Evolutionary conservation across 2,888 invertebrate species (phyloP).

Genomic region (Lasius platythorax): DNA sequence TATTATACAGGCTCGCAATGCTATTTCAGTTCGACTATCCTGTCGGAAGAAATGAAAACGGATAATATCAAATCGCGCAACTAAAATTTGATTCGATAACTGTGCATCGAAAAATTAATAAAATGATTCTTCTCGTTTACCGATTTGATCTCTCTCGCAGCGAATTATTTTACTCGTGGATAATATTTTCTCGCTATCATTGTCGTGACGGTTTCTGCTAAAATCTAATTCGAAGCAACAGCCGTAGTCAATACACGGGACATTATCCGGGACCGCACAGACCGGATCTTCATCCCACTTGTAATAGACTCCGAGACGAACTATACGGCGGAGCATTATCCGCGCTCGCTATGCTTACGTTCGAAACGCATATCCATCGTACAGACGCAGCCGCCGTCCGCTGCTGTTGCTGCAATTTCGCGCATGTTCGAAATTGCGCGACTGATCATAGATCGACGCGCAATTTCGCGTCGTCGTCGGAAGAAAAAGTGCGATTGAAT

Average conservation of each 20-base stretch:
- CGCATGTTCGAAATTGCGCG: conserved; percentile 43
- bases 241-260: neutral
- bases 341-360: neutral
- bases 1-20: neutral
- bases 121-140: neutral
- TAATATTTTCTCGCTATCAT: neutral
- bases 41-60: neutral
- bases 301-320: conserved; percentile 3
- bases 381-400: neutral
- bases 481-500: conserved; percentile 51
- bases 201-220: neutral
- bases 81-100: neutral
- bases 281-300: neutral
- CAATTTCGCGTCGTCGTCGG: conserved; percentile 12
- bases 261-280: neutral
- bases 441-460: conserved; percentile 5
- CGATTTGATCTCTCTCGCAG: neutral
- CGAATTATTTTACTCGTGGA: neutral
- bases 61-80: neutral
- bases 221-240: conserved; percentile 15
- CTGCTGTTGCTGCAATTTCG: conserved; percentile 32
- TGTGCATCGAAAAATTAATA: neutral
- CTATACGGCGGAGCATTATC: neutral
- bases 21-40: neutral
- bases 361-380: conserved; percentile 2